Conservation (phyloP, 92 coral and sea anemone genomes). For the Plumapathes pennacea region DNA sequence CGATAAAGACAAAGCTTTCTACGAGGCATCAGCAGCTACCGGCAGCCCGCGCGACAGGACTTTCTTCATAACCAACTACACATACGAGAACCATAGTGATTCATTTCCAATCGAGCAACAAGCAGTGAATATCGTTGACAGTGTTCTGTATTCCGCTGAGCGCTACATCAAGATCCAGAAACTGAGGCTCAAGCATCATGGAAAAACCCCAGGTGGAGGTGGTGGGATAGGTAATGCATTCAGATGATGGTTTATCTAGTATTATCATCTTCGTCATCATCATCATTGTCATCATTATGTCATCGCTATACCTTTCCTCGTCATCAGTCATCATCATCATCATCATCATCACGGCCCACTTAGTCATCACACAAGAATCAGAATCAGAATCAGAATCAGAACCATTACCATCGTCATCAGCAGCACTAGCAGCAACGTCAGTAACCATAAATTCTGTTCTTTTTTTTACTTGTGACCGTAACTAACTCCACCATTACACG, state of each 20-base stretch:
- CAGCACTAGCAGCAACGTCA: neutral
- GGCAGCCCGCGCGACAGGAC: conserved; percentile 74
- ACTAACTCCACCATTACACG: too few species aligned
- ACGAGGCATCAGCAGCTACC: conserved; percentile 63
- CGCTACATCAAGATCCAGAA: conserved; percentile 62
- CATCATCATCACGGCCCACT: neutral
- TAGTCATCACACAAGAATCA: neutral
- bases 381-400: too few species aligned
- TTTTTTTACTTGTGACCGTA: too few species aligned
- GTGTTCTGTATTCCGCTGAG: conserved; percentile 67
- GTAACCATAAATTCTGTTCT: neutral
- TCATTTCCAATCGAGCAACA: conserved; percentile 46
- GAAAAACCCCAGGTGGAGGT: conserved; percentile 7
- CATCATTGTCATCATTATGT: too few species aligned
- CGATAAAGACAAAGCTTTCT: conserved; percentile 49
- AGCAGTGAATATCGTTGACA: conserved; percentile 62
- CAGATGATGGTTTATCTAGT: neutral
- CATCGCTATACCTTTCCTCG: too few species aligned
- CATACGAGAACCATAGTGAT: conserved; percentile 12
- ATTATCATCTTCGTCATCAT: too few species aligned
- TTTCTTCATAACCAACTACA: conserved; percentile 72
- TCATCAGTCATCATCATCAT: neutral
- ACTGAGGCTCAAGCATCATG: conserved; percentile 51
- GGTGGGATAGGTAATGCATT: neutral
- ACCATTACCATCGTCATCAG: neutral